These are phyloP conservation scores for Tragelaphus scriptus DNA, from an alignment of 2,113 vertebrate species.

Conservation along the genomic window DNA sequence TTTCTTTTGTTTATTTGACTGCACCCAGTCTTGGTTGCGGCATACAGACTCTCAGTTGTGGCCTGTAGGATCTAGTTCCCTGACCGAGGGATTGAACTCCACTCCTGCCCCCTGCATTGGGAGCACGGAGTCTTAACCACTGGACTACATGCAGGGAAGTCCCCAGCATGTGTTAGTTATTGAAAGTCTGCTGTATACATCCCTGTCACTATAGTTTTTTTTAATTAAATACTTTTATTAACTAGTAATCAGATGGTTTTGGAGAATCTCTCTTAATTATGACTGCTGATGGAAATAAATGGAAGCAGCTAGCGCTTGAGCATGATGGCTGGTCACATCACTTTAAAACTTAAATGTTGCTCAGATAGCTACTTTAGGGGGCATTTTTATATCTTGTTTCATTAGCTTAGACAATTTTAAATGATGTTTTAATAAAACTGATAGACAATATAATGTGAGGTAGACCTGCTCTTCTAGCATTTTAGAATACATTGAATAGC, in stretches of 20 bases:
- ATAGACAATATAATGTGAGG: not conserved
- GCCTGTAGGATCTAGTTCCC: not conserved
- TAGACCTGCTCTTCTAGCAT: not conserved
- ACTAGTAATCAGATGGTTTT: not conserved
- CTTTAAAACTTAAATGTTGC: not conserved
- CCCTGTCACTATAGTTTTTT: not conserved
- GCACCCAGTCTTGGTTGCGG: not conserved
- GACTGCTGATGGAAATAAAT: slow-evolving; percentile 18
- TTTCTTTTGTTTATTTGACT: not conserved
- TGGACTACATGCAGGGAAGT: not conserved
- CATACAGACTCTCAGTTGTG: not conserved
- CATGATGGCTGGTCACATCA: not conserved
- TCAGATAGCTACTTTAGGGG: not conserved
- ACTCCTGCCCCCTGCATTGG: not conserved
- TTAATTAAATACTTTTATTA: not conserved
- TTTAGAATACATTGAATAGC: not conserved
- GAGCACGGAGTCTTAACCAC: not conserved
- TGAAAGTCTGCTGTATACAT: not conserved
- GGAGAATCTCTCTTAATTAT: not conserved
- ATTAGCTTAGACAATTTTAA: not conserved
- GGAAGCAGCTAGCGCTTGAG: not conserved
- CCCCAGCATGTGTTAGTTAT: not conserved
- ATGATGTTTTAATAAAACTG: not conserved
- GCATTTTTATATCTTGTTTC: not conserved
- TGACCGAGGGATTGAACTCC: not conserved